Percentiles rank a stretch among this genome's conserved stretches.
Conservation (phyloP, 2,113 vertebrate genomes). For the Delphinus delphis region DNA sequence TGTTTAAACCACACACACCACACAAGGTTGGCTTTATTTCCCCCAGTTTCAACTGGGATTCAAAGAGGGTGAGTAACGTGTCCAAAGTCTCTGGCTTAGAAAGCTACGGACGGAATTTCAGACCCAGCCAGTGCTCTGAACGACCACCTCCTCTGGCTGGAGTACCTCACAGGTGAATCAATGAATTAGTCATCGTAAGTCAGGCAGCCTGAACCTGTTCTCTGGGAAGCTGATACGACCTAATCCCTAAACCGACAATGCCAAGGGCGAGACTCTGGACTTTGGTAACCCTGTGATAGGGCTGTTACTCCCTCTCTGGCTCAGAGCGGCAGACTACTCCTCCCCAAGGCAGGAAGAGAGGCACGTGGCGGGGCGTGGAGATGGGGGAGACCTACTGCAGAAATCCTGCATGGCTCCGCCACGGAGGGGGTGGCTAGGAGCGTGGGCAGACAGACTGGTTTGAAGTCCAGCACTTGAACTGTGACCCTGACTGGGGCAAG, state of each 20-base stretch:
- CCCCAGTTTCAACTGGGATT: not conserved
- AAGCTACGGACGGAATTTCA: not conserved
- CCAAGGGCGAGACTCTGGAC: not conserved
- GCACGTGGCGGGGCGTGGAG: too few species aligned
- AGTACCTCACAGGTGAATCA: conserved; percentile 53
- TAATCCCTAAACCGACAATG: not conserved
- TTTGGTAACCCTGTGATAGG: not conserved
- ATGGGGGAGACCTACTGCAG: not conserved
- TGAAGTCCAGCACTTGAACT: not conserved
- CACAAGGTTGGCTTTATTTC: not conserved
- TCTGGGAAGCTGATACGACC: conserved; percentile 27
- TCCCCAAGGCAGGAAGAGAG: not conserved
- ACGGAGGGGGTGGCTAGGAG: not conserved
- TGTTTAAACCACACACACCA: not conserved
- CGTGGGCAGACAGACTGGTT: not conserved
- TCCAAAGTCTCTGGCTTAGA: not conserved
- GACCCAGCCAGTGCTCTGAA: not conserved
- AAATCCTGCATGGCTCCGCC: not conserved
- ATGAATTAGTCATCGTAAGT: not conserved
- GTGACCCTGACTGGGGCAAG: not conserved
- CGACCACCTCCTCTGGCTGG: not conserved
- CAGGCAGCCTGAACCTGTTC: conserved; percentile 55
- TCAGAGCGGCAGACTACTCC: not conserved
- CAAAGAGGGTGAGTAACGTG: not conserved
- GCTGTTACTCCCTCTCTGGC: not conserved